phyloP scores from a whole-genome alignment of 2,888 invertebrate genomes.

The Lepetodrilus schrolli region DNA sequence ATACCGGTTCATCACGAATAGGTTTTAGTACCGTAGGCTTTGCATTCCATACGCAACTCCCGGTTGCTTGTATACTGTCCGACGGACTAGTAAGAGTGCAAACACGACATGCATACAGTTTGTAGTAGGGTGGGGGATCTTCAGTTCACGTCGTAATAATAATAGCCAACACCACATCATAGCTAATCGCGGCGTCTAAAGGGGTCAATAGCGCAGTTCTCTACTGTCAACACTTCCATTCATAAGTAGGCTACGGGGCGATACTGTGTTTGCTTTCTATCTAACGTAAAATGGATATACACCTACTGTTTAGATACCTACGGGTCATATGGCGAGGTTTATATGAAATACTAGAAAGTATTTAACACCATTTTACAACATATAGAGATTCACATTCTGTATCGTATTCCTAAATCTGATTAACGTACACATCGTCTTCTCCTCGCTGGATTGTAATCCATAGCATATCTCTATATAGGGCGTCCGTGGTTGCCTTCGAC shows the following conservation, averaged over 20 bases:
- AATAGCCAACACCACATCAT: not conserved
- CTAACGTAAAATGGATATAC: not conserved
- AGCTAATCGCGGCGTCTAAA: not conserved
- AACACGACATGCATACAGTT: too few relatives aligned
- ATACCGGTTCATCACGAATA: too few relatives aligned
- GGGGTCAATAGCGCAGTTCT: not conserved
- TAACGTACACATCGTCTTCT: too few relatives aligned
- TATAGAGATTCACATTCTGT: too few relatives aligned
- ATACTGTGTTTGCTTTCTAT: not conserved
- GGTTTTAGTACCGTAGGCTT: not conserved
- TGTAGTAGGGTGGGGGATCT: not conserved
- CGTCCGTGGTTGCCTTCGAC: too few relatives aligned
- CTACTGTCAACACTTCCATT: not conserved
- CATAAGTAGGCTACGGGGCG: not conserved
- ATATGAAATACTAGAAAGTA: conserved; percentile 14
- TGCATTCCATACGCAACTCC: not conserved
- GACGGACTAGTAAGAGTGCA: too few relatives aligned
- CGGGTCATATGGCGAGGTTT: not conserved
- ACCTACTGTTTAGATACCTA: not conserved
- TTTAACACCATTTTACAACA: not conserved
- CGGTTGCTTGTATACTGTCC: too few relatives aligned
- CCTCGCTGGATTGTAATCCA: too few relatives aligned
- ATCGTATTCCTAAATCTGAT: too few relatives aligned
- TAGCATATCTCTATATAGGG: too few relatives aligned
- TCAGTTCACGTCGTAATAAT: not conserved